These are phyloP conservation scores for Chiridota heheva DNA, from an alignment of 35 echinoderm and acorn worm genomes.

Conservation along the genomic window DNA sequence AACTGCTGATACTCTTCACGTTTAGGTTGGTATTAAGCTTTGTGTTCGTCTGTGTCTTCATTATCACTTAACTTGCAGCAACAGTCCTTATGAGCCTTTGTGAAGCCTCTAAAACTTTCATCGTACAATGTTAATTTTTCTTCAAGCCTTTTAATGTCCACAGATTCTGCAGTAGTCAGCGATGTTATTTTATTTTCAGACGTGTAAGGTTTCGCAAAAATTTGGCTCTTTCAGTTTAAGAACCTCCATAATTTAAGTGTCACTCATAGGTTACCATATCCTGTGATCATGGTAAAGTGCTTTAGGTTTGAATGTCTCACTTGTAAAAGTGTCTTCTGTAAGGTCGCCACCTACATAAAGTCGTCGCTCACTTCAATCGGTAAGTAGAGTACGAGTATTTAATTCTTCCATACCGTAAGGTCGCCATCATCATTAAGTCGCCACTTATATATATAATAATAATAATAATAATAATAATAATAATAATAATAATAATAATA, in stretches of 20 bases:
- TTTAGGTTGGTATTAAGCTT: slow-evolving; percentile 9
- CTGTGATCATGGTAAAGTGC: too few relatives aligned
- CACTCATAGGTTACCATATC: too few relatives aligned
- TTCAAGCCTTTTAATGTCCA: background rate
- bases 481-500: too few relatives aligned
- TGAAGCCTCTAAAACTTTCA: background rate
- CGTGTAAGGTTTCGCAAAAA: slow-evolving; percentile 9
- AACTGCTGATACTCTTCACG: slow-evolving; percentile 4
- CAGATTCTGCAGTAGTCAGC: background rate
- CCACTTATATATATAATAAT: too few relatives aligned
- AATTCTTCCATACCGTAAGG: too few relatives aligned
- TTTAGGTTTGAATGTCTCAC: too few relatives aligned
- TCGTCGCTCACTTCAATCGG: too few relatives aligned
- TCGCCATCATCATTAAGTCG: too few relatives aligned
- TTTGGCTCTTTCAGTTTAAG: slow-evolving; percentile 22
- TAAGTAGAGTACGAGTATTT: too few relatives aligned
- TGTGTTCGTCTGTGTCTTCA: background rate
- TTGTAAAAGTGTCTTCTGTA: too few relatives aligned
- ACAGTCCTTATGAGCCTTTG: slow-evolving; percentile 10
- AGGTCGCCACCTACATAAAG: too few relatives aligned
- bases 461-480: too few relatives aligned
- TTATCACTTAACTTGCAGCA: background rate
- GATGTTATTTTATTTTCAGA: slow-evolving; percentile 26
- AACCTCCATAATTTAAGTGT: slow-evolving; percentile 22
- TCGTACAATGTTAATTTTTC: slow-evolving; percentile 15